Base-by-base conservation (phyloP, 2,888 invertebrate species). In the Scaptomyza tumidula region DNA sequence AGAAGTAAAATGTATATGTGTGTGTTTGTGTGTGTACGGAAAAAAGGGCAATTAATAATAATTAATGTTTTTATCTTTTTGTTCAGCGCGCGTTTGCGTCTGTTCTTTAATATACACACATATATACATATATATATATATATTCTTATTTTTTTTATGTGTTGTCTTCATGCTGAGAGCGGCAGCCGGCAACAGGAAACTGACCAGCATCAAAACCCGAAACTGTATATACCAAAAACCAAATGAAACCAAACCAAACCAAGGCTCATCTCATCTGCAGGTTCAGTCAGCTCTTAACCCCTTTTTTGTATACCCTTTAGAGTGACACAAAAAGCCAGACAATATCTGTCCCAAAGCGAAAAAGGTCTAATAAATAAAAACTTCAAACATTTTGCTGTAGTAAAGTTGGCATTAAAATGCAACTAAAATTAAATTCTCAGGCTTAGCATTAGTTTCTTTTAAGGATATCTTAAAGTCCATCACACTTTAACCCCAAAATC, bases 1-100 rank as follows among this genome's bases (percentile, higher is more conserved):
- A 35, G 29, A 46, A n/a, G n/a, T n/a, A n/a, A n/a, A n/a, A 53
- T 57, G 48, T 46, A 59, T 39, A 68, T 5, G 4, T n/a, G n/a
- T 35, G 13, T 35, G 35, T 35, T 6, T 37, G n/a, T n/a, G 37
- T 37, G 37, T 37, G 9, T 49, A 70, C 59, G 56, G 54, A 33
- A 65, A 77, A 87, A 89, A 84, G 84, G 80, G 88, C 90, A 90
- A 90, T 90, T 90, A 90, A 90, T 90, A 90, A 90, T 89, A 90
- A 90, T 90, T 90, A 90, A 90, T 90, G 89, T 90, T 90, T 84
- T 90, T 90, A 90, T 90, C 82, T 88, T 77, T 78, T 80, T 89
- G 69, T 81, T 74, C 73, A 52, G 56, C 53, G 52, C 62, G 72
- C 61, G 52, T 62, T 62, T 43, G 19, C 58, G 58, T 67, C 56